Evolutionary conservation across 2,888 invertebrate genomes (phyloP).

Genomic region (Thymelicus acteon): DNA sequence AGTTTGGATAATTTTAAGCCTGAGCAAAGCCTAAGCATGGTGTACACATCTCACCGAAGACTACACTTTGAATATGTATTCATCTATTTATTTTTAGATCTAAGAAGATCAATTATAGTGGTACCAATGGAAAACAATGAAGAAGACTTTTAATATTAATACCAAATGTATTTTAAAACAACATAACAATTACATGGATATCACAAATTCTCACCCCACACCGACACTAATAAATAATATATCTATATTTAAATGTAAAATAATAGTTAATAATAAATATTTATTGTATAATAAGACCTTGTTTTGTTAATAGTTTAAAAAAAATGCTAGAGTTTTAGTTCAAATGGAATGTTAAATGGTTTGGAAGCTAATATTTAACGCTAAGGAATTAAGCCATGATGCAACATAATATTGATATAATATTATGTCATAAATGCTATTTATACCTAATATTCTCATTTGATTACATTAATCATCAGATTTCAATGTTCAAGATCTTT

Average conservation of each 20-base stretch:
- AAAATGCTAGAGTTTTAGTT: background rate
- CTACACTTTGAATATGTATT: background rate
- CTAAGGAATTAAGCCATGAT: background rate
- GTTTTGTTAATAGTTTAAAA: constrained; percentile 7
- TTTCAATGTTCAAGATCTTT: background rate
- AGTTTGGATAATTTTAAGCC: no score
- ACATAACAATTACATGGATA: constrained; percentile 15
- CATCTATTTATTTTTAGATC: constrained; percentile 49
- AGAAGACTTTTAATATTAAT: background rate
- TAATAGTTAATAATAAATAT: constrained; percentile 32
- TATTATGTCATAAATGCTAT: background rate
- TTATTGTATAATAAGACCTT: constrained; percentile 17
- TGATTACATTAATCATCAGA: no score
- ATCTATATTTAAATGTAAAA: constrained; percentile 18
- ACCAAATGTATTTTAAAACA: constrained; percentile 14
- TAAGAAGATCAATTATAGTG: constrained; percentile 54
- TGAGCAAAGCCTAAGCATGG: no score
- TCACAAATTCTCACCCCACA: constrained; percentile 14
- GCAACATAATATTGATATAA: background rate
- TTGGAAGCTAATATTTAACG: background rate
- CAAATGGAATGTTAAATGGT: constrained; percentile 1
- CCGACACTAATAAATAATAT: constrained; percentile 37
- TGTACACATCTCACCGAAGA: no score
- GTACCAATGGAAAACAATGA: constrained; percentile 59
- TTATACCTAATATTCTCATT: background rate